phyloP scores from a whole-genome alignment of 2,113 vertebrate species.

The Oriolus oriolus region DNA sequence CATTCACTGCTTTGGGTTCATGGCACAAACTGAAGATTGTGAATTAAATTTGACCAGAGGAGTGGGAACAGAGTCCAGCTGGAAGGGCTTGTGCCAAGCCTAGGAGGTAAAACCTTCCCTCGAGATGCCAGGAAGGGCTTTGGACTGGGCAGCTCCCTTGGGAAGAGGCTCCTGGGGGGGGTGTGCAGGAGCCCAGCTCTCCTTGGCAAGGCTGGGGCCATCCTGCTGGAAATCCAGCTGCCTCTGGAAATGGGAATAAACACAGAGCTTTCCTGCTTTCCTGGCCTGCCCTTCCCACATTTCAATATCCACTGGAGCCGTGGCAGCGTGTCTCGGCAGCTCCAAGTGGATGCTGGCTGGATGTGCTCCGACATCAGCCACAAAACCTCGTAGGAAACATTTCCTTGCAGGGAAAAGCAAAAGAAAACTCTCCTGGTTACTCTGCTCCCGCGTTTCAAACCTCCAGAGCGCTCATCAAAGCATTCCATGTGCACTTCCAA shows the following conservation, averaged over 20 bases:
- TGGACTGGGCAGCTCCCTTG: not conserved
- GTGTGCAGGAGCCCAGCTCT: not conserved
- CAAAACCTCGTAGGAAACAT: rapidly evolving
- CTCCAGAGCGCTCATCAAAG: not conserved
- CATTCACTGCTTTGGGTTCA: not conserved
- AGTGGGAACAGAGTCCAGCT: not conserved
- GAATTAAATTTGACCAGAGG: not conserved
- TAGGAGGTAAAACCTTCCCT: not conserved
- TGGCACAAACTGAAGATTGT: not conserved
- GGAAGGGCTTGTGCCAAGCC: not conserved
- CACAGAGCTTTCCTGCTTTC: not conserved
- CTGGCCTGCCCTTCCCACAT: not conserved
- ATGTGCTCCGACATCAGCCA: not conserved
- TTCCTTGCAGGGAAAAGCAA: not conserved
- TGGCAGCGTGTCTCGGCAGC: not conserved
- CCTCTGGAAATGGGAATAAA: not conserved
- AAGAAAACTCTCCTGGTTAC: not conserved
- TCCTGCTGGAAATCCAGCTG: not conserved
- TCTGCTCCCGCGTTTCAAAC: not conserved
- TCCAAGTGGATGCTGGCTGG: not conserved
- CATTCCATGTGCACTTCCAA: not conserved
- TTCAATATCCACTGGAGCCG: rapidly evolving
- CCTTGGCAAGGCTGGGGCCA: not conserved
- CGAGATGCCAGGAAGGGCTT: not conserved
- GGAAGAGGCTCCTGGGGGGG: not conserved